Conservation (phyloP, 2,888 invertebrate species). For the Agrenia bidenticulata region DNA sequence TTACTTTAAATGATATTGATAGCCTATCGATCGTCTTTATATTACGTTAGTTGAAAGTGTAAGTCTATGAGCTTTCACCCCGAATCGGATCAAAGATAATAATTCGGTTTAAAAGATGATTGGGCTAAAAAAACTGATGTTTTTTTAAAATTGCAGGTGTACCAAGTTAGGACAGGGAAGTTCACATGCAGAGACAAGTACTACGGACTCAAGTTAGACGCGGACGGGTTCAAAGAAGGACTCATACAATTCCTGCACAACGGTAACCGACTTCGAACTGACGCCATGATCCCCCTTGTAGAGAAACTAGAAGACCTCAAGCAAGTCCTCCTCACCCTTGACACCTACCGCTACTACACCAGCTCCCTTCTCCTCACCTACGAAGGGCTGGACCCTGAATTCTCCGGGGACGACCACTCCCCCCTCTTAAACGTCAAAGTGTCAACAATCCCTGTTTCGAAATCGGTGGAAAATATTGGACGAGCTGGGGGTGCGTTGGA, state of each 20-base stretch:
- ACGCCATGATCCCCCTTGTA: slow-evolving; percentile 58
- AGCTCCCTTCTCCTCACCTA: slow-evolving; percentile 62
- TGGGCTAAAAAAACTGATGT: too few species aligned
- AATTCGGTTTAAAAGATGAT: too few species aligned
- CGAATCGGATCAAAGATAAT: too few species aligned
- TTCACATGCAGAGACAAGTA: slow-evolving; percentile 62
- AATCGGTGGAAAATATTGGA: not conserved
- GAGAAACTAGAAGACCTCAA: slow-evolving; percentile 57
- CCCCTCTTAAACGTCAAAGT: not conserved
- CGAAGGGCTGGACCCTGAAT: slow-evolving; percentile 56
- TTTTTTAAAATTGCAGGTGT: too few species aligned
- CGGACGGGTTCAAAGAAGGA: slow-evolving; percentile 59
- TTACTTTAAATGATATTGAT: too few species aligned
- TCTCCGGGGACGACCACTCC: slow-evolving; percentile 5
- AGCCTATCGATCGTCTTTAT: too few species aligned
- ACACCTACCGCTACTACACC: slow-evolving; percentile 61
- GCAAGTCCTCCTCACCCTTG: slow-evolving; percentile 56
- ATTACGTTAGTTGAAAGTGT: too few species aligned
- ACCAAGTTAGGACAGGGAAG: slow-evolving; percentile 58
- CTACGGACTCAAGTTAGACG: slow-evolving; percentile 59
- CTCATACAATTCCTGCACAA: slow-evolving; percentile 60
- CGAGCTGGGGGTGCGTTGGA: too few species aligned
- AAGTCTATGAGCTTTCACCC: too few species aligned
- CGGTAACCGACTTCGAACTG: slow-evolving; percentile 57
- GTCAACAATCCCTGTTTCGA: not conserved